Evolutionary conservation across 2,797 vertebrate genomes (phyloP), one percentile per base, ranked within the genome.

Genomic region (Columba guinea): DNA sequence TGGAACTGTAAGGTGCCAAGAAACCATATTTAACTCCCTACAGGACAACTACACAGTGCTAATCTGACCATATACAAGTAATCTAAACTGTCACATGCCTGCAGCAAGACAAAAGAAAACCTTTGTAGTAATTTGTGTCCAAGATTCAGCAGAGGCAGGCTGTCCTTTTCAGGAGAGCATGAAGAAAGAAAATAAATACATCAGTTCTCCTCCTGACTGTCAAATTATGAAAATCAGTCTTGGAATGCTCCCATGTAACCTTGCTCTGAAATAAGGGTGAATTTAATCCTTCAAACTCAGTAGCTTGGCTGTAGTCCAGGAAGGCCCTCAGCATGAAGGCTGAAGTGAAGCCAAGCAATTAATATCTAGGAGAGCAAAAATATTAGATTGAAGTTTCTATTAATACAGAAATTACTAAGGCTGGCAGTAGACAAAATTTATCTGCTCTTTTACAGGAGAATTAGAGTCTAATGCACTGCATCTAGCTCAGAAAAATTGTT

Each of bases 161-260:
- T 95, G 82, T 83, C 90, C 74, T 89, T 96, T 95, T 87, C 82
- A 86, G 75, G 59, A 75, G 58, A 87, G 64, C 7, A 1, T 46
- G 64, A 81, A 90, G 91, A 69, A 92, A 87, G 81, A 69, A 95
- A 97, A 97, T 96, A 96, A 96, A 97, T 94, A 90, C 46, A 95
- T 96, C 90, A 91, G n/a, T 68, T 88, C 89, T 91, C 70, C 89
- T 95, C 80, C 75, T 92, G 91, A 89, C 82, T 93, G 94, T 89
- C 94, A 96, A 94, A 94, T 96, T 96, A 94, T 94, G 95, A 97
- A 96, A 95, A 96, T 95, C 90, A 94, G 92, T 81, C 76, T 80
- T 93, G 92, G 95, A 97, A 95, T 91, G 91, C 46, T 94, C 90
- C 85, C 87, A 93, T 39, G 78, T 55, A 93, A 95, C 93, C 92